Percentiles rank a stretch among this genome's conserved stretches.
phyloP scores from a whole-genome alignment of 2,888 invertebrate genomes.

The Baccha elongata region DNA sequence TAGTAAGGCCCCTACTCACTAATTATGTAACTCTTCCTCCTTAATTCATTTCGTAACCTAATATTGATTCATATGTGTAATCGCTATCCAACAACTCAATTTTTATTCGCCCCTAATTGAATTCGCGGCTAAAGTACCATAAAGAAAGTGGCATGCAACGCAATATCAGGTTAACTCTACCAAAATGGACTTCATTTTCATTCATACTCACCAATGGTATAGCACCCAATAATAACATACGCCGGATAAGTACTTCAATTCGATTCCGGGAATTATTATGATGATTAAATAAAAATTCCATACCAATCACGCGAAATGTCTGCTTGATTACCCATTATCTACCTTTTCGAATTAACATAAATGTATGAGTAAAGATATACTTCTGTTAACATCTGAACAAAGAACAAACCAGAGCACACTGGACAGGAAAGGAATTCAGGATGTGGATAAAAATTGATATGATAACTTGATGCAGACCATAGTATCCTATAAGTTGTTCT shows the following conservation, averaged over 20 bases:
- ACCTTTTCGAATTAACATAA: conserved; percentile 21
- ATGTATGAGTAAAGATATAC: too few species aligned
- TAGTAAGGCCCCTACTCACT: too few species aligned
- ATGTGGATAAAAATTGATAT: too few species aligned
- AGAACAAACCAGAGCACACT: too few species aligned
- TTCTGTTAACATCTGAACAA: too few species aligned
- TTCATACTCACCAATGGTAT: not conserved
- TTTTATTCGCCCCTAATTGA: conserved; percentile 30
- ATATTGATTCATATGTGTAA: conserved; percentile 46
- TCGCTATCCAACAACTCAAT: conserved; percentile 46
- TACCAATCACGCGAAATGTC: conserved; percentile 37
- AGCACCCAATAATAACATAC: not conserved
- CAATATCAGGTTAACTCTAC: not conserved
- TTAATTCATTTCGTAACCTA: conserved; percentile 16
- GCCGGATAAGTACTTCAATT: not conserved
- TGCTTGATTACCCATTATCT: conserved; percentile 32
- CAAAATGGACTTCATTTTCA: not conserved
- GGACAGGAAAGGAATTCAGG: too few species aligned
- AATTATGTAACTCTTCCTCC: too few species aligned
- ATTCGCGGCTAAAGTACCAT: not conserved
- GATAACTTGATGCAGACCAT: too few species aligned
- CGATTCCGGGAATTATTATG: not conserved
- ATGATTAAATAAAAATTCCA: conserved; percentile 44
- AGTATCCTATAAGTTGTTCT: too few species aligned
- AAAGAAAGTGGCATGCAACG: not conserved